Conservation (phyloP, 1,140 invertebrate species). For the Lepidostoma basale region DNA sequence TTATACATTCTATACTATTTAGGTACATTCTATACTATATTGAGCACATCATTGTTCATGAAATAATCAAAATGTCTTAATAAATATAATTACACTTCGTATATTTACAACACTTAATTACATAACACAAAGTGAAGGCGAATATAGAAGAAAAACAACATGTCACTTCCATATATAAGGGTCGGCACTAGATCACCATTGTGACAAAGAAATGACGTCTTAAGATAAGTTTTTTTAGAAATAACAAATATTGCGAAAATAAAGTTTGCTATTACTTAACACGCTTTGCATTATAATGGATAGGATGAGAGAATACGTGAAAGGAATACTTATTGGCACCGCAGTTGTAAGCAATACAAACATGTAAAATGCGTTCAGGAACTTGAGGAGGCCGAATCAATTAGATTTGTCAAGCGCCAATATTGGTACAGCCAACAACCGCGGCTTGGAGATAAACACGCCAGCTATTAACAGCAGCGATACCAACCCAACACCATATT, state of each 20-base stretch:
- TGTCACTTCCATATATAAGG: too few species aligned
- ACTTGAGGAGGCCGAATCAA: slow-evolving; percentile 1
- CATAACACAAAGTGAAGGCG: too few species aligned
- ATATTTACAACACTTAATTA: too few species aligned
- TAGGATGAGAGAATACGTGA: background rate
- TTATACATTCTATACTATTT: too few species aligned
- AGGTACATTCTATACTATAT: too few species aligned
- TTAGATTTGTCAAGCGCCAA: background rate
- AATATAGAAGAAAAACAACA: too few species aligned
- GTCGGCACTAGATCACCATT: background rate
- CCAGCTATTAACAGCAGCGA: slow-evolving; percentile 2
- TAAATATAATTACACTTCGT: too few species aligned
- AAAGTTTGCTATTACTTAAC: background rate
- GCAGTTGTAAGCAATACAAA: background rate
- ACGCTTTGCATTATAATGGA: too few species aligned
- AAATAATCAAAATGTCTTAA: too few species aligned
- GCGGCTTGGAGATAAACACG: background rate
- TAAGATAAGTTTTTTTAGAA: background rate
- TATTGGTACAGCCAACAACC: slow-evolving; percentile 7
- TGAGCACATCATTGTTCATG: too few species aligned
- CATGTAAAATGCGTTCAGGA: background rate
- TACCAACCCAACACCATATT: background rate
- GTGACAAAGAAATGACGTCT: background rate
- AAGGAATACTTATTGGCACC: background rate
- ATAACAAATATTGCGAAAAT: background rate